Percentiles rank a stretch among this genome's conserved stretches.
phyloP scores from a whole-genome alignment of 2,888 invertebrate species.

The Anaspis maculata region DNA sequence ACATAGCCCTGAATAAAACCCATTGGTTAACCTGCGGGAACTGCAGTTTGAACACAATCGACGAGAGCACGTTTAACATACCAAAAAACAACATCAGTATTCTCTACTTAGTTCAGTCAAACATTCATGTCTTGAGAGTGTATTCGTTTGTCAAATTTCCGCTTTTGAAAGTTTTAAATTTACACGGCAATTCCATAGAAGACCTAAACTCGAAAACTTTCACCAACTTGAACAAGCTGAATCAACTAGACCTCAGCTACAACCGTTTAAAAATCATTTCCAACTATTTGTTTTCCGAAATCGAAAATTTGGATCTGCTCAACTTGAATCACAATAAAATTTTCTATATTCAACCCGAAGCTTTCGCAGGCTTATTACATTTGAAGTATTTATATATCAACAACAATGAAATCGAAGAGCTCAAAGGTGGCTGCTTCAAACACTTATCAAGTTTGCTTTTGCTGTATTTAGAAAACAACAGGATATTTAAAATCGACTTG shows the following conservation, averaged over 20 bases:
- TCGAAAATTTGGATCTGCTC: slow-evolving; percentile 36
- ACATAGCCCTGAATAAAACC: slow-evolving; percentile 27
- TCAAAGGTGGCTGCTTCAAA: slow-evolving; percentile 35
- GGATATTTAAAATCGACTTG: slow-evolving; percentile 35
- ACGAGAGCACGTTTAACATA: slow-evolving; percentile 32
- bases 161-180: slow-evolving; percentile 33
- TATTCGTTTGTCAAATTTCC: slow-evolving; percentile 31
- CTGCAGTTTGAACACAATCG: slow-evolving; percentile 31
- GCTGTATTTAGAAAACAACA: slow-evolving; percentile 39
- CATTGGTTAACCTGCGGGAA: slow-evolving; percentile 35
- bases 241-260: slow-evolving; percentile 33
- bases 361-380: slow-evolving; percentile 36
- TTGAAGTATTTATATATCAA: slow-evolving; percentile 39
- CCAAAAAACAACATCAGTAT: slow-evolving; percentile 32
- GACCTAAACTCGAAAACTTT: slow-evolving; percentile 37
- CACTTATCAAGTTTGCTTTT: slow-evolving; percentile 36
- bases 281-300: slow-evolving; percentile 34
- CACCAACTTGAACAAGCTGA: slow-evolving; percentile 31
- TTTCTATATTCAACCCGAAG: slow-evolving; percentile 33
- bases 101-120: slow-evolving; percentile 28
- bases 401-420: slow-evolving; percentile 36
- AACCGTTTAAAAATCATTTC: slow-evolving; percentile 32
- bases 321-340: slow-evolving; percentile 37
- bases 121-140: slow-evolving; percentile 26
- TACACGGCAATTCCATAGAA: slow-evolving; percentile 36